Conservation (phyloP, 2,113 vertebrate species). For the Equus quagga region DNA sequence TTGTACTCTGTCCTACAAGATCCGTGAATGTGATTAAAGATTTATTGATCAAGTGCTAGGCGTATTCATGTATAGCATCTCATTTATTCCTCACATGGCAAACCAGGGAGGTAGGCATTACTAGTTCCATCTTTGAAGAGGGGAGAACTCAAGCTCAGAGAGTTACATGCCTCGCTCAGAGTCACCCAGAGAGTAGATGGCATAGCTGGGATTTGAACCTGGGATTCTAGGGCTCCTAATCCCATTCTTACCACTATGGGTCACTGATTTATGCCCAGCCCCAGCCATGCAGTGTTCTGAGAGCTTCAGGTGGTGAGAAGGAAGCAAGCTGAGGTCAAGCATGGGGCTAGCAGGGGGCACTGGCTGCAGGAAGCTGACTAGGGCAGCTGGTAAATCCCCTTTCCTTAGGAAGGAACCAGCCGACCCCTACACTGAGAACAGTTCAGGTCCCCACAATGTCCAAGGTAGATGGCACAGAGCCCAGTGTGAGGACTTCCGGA, state of each 20-base stretch:
- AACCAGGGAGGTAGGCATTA: not conserved
- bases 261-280: not conserved
- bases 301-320: not conserved
- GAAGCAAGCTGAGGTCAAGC: not conserved
- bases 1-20: not conserved
- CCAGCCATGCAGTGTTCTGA: not conserved
- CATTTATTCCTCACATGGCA: not conserved
- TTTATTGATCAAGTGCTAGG: not conserved
- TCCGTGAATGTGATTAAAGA: constrained; percentile 9
- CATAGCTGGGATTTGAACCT: not conserved
- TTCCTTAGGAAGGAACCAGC: not conserved
- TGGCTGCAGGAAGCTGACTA: not conserved
- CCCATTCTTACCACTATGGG: not conserved
- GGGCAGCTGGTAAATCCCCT: not conserved
- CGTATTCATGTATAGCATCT: not conserved
- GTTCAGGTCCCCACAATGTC: not conserved
- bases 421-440: not conserved
- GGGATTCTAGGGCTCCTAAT: not conserved
- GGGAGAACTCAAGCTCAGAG: not conserved
- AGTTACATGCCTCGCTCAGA: not conserved
- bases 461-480: not conserved
- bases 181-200: not conserved
- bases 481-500: not conserved
- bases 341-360: not conserved
- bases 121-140: not conserved